Percentiles rank a stretch among this genome's conserved stretches.
These are phyloP conservation scores for Herpetotheres cachinnans DNA, from an alignment of 2,113 vertebrate species.

Conservation along the genomic window DNA sequence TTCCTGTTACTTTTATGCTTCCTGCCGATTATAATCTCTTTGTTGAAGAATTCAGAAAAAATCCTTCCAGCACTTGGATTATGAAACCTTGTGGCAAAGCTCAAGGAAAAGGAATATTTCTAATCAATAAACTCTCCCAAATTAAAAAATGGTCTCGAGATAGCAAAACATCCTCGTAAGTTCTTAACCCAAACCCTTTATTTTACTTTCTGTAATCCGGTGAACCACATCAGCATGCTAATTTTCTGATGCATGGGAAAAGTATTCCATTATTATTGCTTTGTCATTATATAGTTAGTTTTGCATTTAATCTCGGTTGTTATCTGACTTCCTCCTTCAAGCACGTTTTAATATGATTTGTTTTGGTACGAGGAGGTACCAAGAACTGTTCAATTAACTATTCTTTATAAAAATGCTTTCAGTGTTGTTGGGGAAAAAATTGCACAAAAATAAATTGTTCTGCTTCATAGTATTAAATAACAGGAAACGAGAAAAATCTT, in stretches of 20 bases:
- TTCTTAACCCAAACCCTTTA: neutral
- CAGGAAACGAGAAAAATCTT: neutral
- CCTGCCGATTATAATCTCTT: conserved; percentile 96
- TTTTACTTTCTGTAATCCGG: neutral
- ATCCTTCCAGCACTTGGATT: conserved; percentile 97
- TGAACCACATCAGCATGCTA: neutral
- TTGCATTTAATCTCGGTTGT: neutral
- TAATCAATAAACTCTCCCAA: conserved; percentile 98
- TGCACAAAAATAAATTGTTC: neutral
- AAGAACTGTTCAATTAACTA: neutral
- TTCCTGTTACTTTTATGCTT: conserved; percentile 97
- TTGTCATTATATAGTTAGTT: neutral
- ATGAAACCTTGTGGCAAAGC: conserved; percentile 99
- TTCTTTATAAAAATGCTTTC: neutral
- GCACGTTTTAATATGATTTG: neutral
- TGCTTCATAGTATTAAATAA: neutral
- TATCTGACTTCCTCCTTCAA: neutral
- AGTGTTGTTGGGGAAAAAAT: neutral
- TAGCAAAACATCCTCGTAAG: conserved; percentile 95
- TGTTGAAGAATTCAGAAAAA: conserved; percentile 96
- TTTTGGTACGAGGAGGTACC: neutral
- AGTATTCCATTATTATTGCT: neutral
- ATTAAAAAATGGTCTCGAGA: conserved; percentile 99
- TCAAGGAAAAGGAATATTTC: conserved; percentile 97
- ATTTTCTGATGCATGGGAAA: neutral